Percentiles rank a stretch among this genome's conserved stretches.
Evolutionary conservation across 1,140 invertebrate genomes (phyloP).

Genomic region (Caenorhabditis elegans): DNA sequence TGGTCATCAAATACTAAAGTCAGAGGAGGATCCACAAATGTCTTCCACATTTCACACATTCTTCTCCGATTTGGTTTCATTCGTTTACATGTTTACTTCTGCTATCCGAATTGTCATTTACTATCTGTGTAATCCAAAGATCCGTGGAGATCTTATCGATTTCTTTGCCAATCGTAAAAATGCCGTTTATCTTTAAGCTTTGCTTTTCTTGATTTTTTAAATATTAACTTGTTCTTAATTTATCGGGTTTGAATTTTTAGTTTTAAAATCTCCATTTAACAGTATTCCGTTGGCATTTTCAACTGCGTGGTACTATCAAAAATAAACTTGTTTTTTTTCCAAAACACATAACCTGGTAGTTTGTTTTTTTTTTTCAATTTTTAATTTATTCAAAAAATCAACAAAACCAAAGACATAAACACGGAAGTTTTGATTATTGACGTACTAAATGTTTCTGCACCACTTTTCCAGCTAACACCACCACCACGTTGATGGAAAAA

Average conservation of each 20-base stretch:
- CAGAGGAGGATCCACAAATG: constrained; percentile 53
- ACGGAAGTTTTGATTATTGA: neutral
- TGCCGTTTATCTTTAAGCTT: neutral
- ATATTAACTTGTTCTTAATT: neutral
- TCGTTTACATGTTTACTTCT: constrained; percentile 61
- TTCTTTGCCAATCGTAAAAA: constrained; percentile 14
- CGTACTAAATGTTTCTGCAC: neutral
- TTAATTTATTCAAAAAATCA: too few species aligned
- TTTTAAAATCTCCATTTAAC: neutral
- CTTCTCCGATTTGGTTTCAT: constrained; percentile 58
- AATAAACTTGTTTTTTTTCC: too few species aligned
- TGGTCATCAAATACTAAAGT: constrained; percentile 50
- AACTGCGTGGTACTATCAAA: neutral
- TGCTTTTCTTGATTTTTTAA: neutral
- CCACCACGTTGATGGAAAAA: constrained; percentile 16
- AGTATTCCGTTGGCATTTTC: neutral
- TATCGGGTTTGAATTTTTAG: neutral
- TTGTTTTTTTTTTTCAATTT: too few species aligned
- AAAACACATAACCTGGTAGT: too few species aligned
- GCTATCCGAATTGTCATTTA: constrained; percentile 62
- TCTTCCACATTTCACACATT: constrained; percentile 62
- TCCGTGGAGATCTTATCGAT: constrained; percentile 44
- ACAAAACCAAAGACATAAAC: too few species aligned
- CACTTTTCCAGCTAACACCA: neutral
- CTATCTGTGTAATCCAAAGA: constrained; percentile 56